A percentile compares a stretch with the other conserved stretches of the same genome.
Conservation (phyloP, 1,140 invertebrate species). For the Drosophila pseudoananassae region DNA sequence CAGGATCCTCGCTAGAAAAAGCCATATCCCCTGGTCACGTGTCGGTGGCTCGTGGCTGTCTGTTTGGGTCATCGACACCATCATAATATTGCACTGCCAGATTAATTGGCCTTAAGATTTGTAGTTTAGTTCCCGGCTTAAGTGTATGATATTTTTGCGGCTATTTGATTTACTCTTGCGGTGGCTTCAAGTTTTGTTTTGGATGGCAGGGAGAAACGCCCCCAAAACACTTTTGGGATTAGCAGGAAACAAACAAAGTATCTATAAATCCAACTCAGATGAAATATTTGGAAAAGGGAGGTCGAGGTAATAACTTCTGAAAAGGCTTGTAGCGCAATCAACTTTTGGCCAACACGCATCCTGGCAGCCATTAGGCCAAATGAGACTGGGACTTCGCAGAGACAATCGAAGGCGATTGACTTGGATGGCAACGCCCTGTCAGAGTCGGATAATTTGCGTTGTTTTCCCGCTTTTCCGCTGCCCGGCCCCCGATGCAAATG, state of each 20-base stretch:
- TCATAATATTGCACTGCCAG: slow-evolving; percentile 70
- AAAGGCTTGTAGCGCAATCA: neutral
- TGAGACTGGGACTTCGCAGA: slow-evolving; percentile 28
- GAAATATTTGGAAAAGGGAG: neutral
- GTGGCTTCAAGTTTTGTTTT: slow-evolving; percentile 2
- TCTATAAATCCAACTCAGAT: neutral
- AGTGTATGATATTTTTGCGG: slow-evolving; percentile 46
- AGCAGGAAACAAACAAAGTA: neutral
- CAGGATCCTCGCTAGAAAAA: slow-evolving; percentile 5
- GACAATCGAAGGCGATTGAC: slow-evolving; percentile 53
- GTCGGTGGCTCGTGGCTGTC: slow-evolving; percentile 43
- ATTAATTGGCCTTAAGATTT: slow-evolving; percentile 58
- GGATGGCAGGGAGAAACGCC: neutral
- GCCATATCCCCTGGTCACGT: slow-evolving; percentile 47
- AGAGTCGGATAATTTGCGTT: slow-evolving; percentile 58
- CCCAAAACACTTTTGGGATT: slow-evolving; percentile 11
- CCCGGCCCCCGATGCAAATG: slow-evolving; percentile 56
- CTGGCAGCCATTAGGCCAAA: slow-evolving; percentile 42
- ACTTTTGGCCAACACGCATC: slow-evolving; percentile 21
- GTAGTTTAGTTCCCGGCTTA: neutral
- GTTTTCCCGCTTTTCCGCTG: slow-evolving; percentile 7
- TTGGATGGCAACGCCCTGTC: slow-evolving; percentile 41
- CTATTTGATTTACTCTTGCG: slow-evolving; percentile 50
- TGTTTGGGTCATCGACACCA: slow-evolving; percentile 74
- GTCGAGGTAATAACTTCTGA: neutral